phyloP scores from a whole-genome alignment of 2,113 vertebrate species.

The Thunnus thynnus region DNA sequence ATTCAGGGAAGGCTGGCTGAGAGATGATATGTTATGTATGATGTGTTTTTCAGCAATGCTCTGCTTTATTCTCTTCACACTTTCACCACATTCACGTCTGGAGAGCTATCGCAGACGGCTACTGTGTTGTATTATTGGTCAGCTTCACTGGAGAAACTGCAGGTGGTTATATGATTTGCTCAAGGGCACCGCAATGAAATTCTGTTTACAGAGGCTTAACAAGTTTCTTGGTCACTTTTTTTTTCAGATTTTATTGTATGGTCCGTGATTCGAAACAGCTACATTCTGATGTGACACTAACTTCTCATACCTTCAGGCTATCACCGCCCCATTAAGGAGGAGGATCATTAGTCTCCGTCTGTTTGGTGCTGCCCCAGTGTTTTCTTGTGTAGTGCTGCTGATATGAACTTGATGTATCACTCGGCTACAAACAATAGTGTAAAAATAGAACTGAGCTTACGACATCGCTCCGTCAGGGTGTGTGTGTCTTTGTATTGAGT shows the following conservation, averaged over 20 bases:
- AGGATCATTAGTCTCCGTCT: conserved; percentile 78
- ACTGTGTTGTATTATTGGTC: neutral
- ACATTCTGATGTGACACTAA: conserved; percentile 33
- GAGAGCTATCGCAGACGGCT: neutral
- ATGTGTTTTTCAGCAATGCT: conserved; percentile 30
- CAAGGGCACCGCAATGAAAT: neutral
- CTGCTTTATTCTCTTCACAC: neutral
- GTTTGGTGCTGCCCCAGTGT: conserved; percentile 73
- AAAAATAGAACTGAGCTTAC: conserved; percentile 71
- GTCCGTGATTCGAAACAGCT: conserved; percentile 25
- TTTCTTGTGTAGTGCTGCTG: conserved; percentile 60
- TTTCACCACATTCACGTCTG: neutral
- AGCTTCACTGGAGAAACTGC: neutral
- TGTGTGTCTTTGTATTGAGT: conserved; percentile 9
- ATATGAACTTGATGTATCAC: conserved; percentile 80
- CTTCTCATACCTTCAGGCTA: conserved; percentile 53
- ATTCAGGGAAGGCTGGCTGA: conserved; percentile 9
- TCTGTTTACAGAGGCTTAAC: conserved; percentile 7
- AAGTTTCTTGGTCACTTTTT: neutral
- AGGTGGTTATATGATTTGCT: conserved; percentile 26
- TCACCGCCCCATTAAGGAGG: conserved; percentile 60
- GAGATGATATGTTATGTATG: neutral
- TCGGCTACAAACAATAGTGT: conserved; percentile 75
- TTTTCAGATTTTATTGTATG: conserved; percentile 32
- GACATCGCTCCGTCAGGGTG: conserved; percentile 32